Evolutionary conservation across 2,113 vertebrate species (phyloP).

Genomic region (Planiliza haematocheilus): DNA sequence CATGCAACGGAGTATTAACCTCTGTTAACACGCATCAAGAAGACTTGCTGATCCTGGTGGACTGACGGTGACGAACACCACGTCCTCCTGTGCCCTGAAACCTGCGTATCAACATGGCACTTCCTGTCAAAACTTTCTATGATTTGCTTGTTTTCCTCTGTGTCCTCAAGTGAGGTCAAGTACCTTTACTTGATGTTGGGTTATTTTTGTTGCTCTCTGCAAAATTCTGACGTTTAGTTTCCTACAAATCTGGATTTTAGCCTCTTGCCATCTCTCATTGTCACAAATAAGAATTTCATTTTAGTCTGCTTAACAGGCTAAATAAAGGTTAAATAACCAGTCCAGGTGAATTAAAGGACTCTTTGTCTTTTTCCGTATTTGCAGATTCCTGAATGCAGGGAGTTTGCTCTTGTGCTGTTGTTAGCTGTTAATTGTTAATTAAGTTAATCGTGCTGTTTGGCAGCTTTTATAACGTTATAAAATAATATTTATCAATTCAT

Average conservation of each 20-base stretch:
- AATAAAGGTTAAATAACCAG: slow-evolving; percentile 7
- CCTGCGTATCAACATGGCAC: not conserved
- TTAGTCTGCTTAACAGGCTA: not conserved
- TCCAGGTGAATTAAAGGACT: not conserved
- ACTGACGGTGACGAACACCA: not conserved
- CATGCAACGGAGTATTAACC: too few relatives aligned
- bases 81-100: not conserved
- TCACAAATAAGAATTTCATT: not conserved
- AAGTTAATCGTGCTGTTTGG: too few relatives aligned
- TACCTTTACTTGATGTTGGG: too few relatives aligned
- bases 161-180: not conserved
- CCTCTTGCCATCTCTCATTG: not conserved
- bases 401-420: too few relatives aligned
- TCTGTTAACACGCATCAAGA: slow-evolving; percentile 12
- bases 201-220: not conserved
- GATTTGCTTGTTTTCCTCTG: not conserved
- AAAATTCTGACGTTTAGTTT: not conserved
- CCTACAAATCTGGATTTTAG: not conserved
- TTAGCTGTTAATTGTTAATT: too few relatives aligned
- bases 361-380: too few relatives aligned
- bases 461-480: too few relatives aligned
- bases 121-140: not conserved
- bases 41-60: slow-evolving; percentile 1
- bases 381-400: too few relatives aligned
- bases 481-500: too few relatives aligned